These are phyloP conservation scores for Manduca sexta DNA, from an alignment of 1,140 invertebrate species.

Conservation along the genomic window DNA sequence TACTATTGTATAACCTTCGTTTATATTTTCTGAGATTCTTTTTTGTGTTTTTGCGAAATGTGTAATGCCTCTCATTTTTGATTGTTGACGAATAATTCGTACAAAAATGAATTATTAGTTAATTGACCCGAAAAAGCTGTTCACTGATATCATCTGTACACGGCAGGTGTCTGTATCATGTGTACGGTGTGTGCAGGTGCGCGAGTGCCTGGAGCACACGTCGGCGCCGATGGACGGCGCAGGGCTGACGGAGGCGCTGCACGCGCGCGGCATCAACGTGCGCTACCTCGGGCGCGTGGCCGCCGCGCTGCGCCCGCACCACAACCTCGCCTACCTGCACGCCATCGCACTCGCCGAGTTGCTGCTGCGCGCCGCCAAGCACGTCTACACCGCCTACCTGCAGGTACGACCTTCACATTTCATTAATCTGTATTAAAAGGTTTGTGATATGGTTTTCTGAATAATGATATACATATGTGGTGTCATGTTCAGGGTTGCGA, in stretches of 20 bases:
- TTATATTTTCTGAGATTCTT: too few species aligned
- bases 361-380: constrained; percentile 91
- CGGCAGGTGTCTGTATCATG: not conserved
- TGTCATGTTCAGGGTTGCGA: constrained; percentile 75
- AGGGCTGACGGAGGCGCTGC: constrained; percentile 94
- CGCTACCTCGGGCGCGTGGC: constrained; percentile 95
- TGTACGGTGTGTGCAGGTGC: constrained; percentile 75
- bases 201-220: constrained; percentile 93
- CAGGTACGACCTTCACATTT: constrained; percentile 80
- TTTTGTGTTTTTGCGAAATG: too few species aligned
- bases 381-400: constrained; percentile 93
- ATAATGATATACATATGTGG: not conserved
- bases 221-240: constrained; percentile 95
- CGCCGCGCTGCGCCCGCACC: constrained; percentile 83
- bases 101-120: too few species aligned
- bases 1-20: too few species aligned
- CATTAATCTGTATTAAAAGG: too few species aligned
- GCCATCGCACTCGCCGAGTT: constrained; percentile 91
- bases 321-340: constrained; percentile 90
- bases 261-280: constrained; percentile 96
- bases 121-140: too few species aligned
- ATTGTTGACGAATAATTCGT: too few species aligned
- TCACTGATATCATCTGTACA: too few species aligned
- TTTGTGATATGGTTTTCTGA: too few species aligned
- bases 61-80: too few species aligned